Evolutionary conservation across 2,113 vertebrate genomes (phyloP).

Genomic region (Oreochromis niloticus): DNA sequence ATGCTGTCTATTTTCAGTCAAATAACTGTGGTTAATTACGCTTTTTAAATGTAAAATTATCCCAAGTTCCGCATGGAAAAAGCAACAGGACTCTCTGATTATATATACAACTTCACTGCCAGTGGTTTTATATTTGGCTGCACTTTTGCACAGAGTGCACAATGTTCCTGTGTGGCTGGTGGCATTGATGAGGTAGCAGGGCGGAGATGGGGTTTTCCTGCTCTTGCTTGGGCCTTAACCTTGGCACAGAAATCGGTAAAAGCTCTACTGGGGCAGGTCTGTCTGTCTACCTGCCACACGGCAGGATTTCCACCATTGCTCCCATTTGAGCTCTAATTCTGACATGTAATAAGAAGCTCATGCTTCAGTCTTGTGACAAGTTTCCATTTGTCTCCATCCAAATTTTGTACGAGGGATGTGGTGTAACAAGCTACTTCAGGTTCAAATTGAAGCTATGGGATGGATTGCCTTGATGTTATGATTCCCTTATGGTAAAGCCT

Average conservation of each 20-base stretch:
- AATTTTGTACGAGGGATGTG: not conserved
- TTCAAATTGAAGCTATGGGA: not conserved
- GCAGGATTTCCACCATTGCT: conserved; percentile 43
- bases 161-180: conserved; percentile 55
- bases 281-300: conserved; percentile 40
- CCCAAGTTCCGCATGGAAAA: conserved; percentile 47
- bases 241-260: conserved; percentile 19
- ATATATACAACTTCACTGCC: conserved; percentile 41
- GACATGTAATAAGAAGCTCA: not conserved
- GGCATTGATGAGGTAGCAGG: conserved; percentile 59
- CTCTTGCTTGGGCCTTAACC: conserved; percentile 35
- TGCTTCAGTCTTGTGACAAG: not conserved
- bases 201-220: conserved; percentile 66
- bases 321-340: conserved; percentile 18
- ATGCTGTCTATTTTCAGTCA: conserved; percentile 40
- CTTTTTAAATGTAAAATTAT: conserved; percentile 38
- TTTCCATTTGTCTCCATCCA: not conserved
- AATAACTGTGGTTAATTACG: conserved; percentile 52
- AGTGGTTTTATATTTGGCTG: conserved; percentile 59
- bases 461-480: not conserved
- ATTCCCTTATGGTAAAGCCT: not conserved
- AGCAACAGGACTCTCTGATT: conserved; percentile 38
- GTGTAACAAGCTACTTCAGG: not conserved
- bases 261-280: conserved; percentile 36
- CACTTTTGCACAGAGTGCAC: conserved; percentile 34